Conservation (phyloP, 2,888 invertebrate species). For the Chymomyza amoena region DNA sequence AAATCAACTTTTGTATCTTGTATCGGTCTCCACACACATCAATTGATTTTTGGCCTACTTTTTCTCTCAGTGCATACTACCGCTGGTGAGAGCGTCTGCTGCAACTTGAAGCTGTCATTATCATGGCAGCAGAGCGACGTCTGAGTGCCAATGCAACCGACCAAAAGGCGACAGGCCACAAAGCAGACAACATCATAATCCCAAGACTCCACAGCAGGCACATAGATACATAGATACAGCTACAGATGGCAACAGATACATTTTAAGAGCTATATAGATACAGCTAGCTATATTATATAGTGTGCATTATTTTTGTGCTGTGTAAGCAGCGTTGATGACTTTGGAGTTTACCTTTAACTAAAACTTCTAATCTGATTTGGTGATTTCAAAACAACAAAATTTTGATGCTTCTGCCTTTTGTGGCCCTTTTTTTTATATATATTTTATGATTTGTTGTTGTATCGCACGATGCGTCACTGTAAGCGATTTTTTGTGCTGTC, state of each 20-base stretch:
- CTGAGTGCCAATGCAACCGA: conserved; percentile 50
- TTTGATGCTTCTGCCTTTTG: conserved; percentile 19
- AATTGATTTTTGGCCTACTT: no score
- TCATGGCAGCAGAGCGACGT: conserved; percentile 54
- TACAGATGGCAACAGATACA: neutral
- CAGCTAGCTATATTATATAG: conserved; percentile 5
- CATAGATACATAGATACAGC: neutral
- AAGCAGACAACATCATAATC: conserved; percentile 61
- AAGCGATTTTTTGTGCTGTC: conserved; percentile 43
- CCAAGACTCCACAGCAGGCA: conserved; percentile 25
- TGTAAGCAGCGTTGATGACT: conserved; percentile 53
- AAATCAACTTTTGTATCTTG: no score
- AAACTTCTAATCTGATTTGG: conserved; percentile 58
- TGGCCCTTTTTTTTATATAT: conserved; percentile 20
- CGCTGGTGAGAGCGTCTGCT: neutral
- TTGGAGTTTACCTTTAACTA: conserved; percentile 12
- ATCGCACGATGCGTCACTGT: conserved; percentile 50
- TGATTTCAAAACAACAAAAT: conserved; percentile 32
- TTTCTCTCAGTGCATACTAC: neutral
- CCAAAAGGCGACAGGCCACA: conserved; percentile 11
- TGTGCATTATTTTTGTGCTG: conserved; percentile 35
- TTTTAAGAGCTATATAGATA: conserved; percentile 3
- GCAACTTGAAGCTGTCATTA: conserved; percentile 68
- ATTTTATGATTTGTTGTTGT: conserved; percentile 46
- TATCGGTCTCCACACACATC: no score